phyloP scores from a whole-genome alignment of 37 sponge, comb jelly and placozoan genomes.

The Theonella swinhoei region DNA sequence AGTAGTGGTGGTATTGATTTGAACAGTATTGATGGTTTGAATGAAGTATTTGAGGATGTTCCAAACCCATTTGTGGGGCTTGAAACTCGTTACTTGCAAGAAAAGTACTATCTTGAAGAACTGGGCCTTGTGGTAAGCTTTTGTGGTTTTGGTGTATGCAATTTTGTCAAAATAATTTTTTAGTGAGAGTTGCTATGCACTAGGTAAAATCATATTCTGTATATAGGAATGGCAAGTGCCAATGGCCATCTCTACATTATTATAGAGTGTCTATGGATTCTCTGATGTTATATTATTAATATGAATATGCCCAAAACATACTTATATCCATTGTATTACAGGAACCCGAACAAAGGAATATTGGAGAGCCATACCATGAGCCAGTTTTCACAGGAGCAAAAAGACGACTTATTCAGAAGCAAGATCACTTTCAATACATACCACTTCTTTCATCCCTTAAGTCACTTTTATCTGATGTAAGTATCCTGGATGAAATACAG shows the following conservation, averaged over 20 bases:
- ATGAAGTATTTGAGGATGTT: conserved; percentile 3
- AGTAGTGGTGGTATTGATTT: conserved; percentile 8
- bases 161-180: neutral
- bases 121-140: conserved; percentile 1
- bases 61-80: conserved; percentile 22
- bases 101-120: conserved; percentile 10
- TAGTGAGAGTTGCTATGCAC: too few relatives aligned
- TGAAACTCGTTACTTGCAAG: conserved; percentile 21
- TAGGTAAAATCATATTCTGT: too few relatives aligned
- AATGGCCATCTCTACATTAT: too few relatives aligned
- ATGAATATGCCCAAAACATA: too few relatives aligned
- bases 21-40: neutral
- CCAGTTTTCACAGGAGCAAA: conserved; percentile 28
- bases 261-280: too few relatives aligned
- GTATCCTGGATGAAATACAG: conserved; percentile 4
- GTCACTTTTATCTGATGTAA: conserved; percentile 20
- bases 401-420: conserved; percentile 9
- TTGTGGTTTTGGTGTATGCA: neutral
- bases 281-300: too few relatives aligned
- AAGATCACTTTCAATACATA: conserved; percentile 44
- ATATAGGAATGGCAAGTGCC: too few relatives aligned
- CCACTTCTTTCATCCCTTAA: too few relatives aligned
- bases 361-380: conserved; percentile 26
- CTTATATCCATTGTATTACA: neutral
- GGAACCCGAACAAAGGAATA: conserved; percentile 32